Evolutionary conservation across 2,888 invertebrate genomes (phyloP).

Genomic region (Oithona nana): DNA sequence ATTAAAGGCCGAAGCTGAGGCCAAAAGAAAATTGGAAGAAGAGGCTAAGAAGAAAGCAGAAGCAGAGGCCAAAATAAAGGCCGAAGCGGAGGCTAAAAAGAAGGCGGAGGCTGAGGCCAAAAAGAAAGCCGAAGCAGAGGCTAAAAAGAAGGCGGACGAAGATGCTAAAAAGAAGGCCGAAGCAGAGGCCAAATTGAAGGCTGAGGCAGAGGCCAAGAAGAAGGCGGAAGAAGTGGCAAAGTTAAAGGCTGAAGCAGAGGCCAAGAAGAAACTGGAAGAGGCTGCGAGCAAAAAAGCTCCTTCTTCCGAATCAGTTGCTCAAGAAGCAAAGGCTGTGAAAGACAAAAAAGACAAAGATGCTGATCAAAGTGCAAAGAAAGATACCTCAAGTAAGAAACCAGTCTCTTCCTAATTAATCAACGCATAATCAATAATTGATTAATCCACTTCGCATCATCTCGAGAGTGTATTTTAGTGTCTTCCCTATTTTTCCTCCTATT

Average conservation of each 20-base stretch:
- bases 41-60: slow-evolving; percentile 7
- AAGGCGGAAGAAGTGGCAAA: no score
- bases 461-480: no score
- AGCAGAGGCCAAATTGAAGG: neutral
- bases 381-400: no score
- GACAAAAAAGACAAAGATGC: no score
- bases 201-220: neutral
- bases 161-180: neutral
- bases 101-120: neutral
- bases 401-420: no score
- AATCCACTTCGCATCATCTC: no score
- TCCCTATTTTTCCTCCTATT: no score
- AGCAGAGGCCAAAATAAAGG: neutral
- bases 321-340: neutral
- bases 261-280: neutral
- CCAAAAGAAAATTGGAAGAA: neutral
- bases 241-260: neutral
- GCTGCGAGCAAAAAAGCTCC: neutral
- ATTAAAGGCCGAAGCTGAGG: neutral
- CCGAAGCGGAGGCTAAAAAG: slow-evolving; percentile 3
- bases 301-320: neutral
- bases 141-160: neutral
- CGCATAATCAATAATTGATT: no score
- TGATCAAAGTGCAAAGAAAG: no score
- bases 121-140: neutral